Evolutionary conservation across 2,113 vertebrate genomes (phyloP), one percentile per base, ranked within the genome.

Genomic region (Alosa alosa): DNA sequence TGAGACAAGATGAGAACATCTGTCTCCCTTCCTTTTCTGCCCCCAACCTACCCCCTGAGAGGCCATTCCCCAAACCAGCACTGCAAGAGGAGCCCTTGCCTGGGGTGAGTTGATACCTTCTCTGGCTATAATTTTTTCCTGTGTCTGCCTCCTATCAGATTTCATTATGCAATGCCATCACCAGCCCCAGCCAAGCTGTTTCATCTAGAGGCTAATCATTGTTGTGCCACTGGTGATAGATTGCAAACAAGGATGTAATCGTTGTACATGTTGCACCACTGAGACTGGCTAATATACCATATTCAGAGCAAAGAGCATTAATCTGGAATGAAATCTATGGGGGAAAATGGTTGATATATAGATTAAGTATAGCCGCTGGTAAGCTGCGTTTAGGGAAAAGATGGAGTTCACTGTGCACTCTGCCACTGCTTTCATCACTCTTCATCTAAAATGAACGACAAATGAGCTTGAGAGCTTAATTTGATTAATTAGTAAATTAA

Each of bases 401-500:
- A 44, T 17, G 22, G 78, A 36, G 72, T 39, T 39, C n/a, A 83
- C 84, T 82, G 49, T 36, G 81, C 75, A 82, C 83, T 52, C 44
- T 68, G 83, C 44, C 17, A 81, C 46, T 52, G 17, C 64, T 81
- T 86, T 84, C 85, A 88, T 89, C 84, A 89, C 87, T 89, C 88
- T 49, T 87, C 89, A 92, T 86, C 82, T 92, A 89, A 81, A 89
- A 84, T 75, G 55, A 0, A 7, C 84, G 82, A 90, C 88, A 82
- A 91, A 93, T 90, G 82, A 82, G 88, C 87, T 91, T 88, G n/a
- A 7, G 64, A 75, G 55, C 41, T 50, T 90, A 89, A 93, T 90
- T 90, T 86, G 60, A 92, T 90, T 90, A 85, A 93, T 93, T 89
- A 88, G 84, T 84, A 88, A 86, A 90, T 91, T 91, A 91, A 92